Percentiles rank a stretch among this genome's conserved stretches.
Conservation (phyloP, 2,113 vertebrate genomes). For the Polypterus senegalus region DNA sequence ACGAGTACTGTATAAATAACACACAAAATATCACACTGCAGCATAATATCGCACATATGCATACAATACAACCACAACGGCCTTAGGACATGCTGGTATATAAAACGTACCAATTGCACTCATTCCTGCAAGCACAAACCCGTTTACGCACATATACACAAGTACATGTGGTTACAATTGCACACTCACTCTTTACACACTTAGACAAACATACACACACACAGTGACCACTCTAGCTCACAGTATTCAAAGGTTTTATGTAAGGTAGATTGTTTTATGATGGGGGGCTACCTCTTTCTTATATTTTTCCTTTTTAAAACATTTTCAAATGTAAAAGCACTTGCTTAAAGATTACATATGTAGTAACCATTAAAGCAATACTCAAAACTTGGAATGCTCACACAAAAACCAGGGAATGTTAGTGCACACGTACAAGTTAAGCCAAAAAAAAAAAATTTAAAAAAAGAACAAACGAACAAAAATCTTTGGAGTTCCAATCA, state of each 20-base stretch:
- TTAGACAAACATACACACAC: slow-evolving; percentile 29
- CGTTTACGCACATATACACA: slow-evolving; percentile 19
- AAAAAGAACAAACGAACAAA: slow-evolving; percentile 13
- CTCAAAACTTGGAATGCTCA: slow-evolving; percentile 66
- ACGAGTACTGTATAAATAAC: slow-evolving; percentile 87
- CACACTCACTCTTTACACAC: too few relatives aligned
- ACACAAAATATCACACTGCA: slow-evolving; percentile 71
- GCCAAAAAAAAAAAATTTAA: slow-evolving; percentile 46
- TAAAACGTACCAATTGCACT: slow-evolving; percentile 35
- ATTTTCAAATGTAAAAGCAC: slow-evolving; percentile 52
- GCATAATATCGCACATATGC: slow-evolving; percentile 72
- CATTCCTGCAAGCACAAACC: slow-evolving; percentile 13
- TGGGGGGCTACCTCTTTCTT: slow-evolving; percentile 52
- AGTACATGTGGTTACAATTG: slow-evolving; percentile 32
- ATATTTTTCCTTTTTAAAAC: slow-evolving; percentile 16
- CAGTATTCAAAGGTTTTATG: slow-evolving; percentile 76
- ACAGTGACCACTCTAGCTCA: slow-evolving; percentile 47
- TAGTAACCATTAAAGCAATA: slow-evolving; percentile 53
- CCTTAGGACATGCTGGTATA: slow-evolving; percentile 69
- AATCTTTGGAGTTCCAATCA: slow-evolving; percentile 85
- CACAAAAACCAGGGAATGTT: slow-evolving; percentile 75
- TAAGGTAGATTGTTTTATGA: slow-evolving; percentile 70
- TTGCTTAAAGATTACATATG: slow-evolving; percentile 72
- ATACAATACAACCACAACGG: slow-evolving; percentile 25
- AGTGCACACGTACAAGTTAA: slow-evolving; percentile 66